Conservation (phyloP, 2,797 vertebrate species). For the Bucorvus abyssinicus region DNA sequence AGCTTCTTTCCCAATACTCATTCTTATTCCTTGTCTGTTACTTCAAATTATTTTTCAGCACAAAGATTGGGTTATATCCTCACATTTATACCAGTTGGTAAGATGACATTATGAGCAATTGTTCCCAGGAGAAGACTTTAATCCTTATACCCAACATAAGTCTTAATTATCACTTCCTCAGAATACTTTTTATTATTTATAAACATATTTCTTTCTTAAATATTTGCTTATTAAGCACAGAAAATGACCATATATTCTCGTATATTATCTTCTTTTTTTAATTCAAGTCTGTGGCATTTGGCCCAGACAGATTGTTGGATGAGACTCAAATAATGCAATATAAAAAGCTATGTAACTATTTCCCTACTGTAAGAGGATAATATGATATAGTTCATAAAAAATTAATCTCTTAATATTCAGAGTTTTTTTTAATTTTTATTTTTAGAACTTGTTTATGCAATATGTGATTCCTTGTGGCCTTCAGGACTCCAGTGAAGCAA, state of each 20-base stretch:
- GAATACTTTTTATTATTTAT: background rate
- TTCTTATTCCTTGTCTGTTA: background rate
- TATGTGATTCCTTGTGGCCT: background rate
- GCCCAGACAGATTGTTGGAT: background rate
- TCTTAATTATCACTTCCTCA: background rate
- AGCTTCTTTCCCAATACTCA: background rate
- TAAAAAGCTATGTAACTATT: background rate
- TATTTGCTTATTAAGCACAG: background rate
- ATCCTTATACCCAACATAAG: background rate
- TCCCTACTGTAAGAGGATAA: background rate
- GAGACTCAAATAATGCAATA: background rate
- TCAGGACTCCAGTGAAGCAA: background rate
- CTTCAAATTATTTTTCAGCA: background rate
- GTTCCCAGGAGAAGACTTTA: background rate
- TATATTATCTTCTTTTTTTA: background rate
- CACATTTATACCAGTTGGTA: background rate
- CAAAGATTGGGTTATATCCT: background rate
- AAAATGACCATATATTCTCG: background rate
- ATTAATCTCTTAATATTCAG: background rate
- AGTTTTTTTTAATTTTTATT: background rate
- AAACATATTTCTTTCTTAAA: background rate
- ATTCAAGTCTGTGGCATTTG: background rate
- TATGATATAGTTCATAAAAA: background rate
- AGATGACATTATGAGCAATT: background rate
- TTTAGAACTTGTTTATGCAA: background rate